Evolutionary conservation across 2,888 invertebrate species (phyloP), one percentile per base, ranked within the genome.

Genomic region (Volucella inflata): DNA sequence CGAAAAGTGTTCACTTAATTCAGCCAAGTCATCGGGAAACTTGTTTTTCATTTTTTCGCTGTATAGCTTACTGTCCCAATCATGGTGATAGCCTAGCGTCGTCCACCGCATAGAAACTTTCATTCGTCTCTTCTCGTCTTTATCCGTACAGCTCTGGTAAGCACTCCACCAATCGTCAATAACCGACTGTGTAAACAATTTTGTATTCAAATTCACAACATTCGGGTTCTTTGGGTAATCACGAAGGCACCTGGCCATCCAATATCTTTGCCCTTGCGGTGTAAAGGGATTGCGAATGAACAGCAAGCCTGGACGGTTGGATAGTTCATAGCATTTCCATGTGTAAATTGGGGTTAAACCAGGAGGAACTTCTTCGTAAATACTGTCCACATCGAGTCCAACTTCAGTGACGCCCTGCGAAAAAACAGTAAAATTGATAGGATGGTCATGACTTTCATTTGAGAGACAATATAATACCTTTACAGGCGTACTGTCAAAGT

Each of bases 41-140:
- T 92, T 89, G 60, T 94, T 93, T 90, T 93, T 94, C 82, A 93
- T 94, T 6, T 93, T 91, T 91, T 97, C 96, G 75, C 93, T 94
- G 90, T 97, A 97, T 11, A 95, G 95, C 94, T 99, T 99, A 70
- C 97, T 96, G 89, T 98, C 95, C 99, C 99, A 99, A 91, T 99
- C 95, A 92, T 99, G 98, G 92, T 99, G 99, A 91, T 98, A 99
- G 12, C 99, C 99, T 44, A 99, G 92, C 0, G 99, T 99, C 1
- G 96, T 95, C 99, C 99, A 99, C 88, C 99, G 93, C 88, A 99
- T 91, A 79, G 88, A 93, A 81, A 87, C 90, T 88, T 89, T 91
- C 89, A 91, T 88, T 2, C 91, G 92, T 88, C 88, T 87, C 2
- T 67, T 76, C 9, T 88, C 87, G 21, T 88, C 84, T 30, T 85